These are phyloP conservation scores for Tetragnatha montana DNA, from an alignment of 2,888 invertebrate genomes.

Conservation along the genomic window DNA sequence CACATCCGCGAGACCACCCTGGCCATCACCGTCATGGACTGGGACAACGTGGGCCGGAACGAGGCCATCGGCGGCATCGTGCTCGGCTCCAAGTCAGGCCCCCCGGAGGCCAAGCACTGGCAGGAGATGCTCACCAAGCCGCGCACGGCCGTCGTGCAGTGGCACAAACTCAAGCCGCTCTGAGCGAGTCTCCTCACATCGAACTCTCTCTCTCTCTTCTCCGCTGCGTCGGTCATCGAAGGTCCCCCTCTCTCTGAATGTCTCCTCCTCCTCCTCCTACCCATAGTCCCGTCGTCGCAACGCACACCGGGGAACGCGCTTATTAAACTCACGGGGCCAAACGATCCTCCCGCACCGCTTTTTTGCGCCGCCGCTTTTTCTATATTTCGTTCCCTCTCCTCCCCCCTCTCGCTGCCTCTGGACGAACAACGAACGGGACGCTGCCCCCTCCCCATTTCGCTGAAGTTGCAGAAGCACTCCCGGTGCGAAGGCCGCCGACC, in stretches of 20 bases:
- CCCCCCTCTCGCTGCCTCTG: slow-evolving; percentile 30
- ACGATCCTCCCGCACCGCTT: slow-evolving; percentile 12
- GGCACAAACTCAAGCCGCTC: slow-evolving; percentile 95
- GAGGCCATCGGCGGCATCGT: slow-evolving; percentile 94
- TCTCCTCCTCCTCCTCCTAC: slow-evolving; percentile 20
- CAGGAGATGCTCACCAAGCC: slow-evolving; percentile 99
- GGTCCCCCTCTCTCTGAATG: slow-evolving; percentile 41
- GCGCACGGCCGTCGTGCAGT: slow-evolving; percentile 94
- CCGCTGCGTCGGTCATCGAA: slow-evolving; percentile 54
- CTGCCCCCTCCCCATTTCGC: slow-evolving; percentile 31
- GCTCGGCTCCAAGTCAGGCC: slow-evolving; percentile 93
- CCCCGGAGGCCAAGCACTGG: slow-evolving; percentile 97
- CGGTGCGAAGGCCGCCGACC: slow-evolving; percentile 42
- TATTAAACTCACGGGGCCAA: slow-evolving; percentile 64
- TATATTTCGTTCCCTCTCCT: background rate
- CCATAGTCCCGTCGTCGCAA: slow-evolving; percentile 53
- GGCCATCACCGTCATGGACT: slow-evolving; percentile 97
- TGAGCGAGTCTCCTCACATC: slow-evolving; percentile 58
- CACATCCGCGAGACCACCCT: slow-evolving; percentile 95
- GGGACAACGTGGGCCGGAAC: slow-evolving; percentile 95
- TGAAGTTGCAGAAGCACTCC: slow-evolving; percentile 58
- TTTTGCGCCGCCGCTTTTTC: slow-evolving; percentile 1
- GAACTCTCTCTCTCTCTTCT: slow-evolving; percentile 58
- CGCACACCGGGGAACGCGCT: slow-evolving; percentile 68
- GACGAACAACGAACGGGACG: slow-evolving; percentile 56